Base-by-base conservation (phyloP, 2,888 invertebrate genomes). In the Aplocera efformata region DNA sequence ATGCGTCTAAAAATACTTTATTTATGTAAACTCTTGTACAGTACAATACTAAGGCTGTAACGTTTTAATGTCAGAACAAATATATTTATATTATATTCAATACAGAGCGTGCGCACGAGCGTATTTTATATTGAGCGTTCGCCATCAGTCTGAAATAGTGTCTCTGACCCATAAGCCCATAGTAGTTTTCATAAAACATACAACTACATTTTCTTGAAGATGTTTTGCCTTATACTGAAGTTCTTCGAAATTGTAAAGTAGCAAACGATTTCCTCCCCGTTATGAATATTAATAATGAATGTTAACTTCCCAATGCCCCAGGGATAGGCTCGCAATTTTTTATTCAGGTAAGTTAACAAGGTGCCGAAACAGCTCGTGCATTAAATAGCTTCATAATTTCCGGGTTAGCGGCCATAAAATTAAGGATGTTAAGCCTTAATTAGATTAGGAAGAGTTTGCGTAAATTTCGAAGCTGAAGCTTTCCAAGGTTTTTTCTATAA, bases 271-370 rank as follows among this genome's bases (percentile, higher is more conserved):
- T 41, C 30, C 30, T 28, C 38, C 20, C 30, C 37, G 43, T 50
- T 45, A 50, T 54, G 43, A 54, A 52, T 52, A 54, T 54, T 54
- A 44, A 54, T 52, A 48, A 43, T 33, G 30, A 33, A 30, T 28
- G 47, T 48, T 54, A 46, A 48, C 45, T 44, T 30, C 10, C 10
- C 44, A 36, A 34, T 42, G 42, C 45, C 29, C 11, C 26, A 26
- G 30, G 31, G 48, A 46, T 42, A 34, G 41, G 37, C 32, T 39
- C 46, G 48, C 43, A 45, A 46, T 50, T 55, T 50, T 50, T 48
- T 52, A 54, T 54, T 54, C 43, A 46, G 39, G 37, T 25, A 22
- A 35, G 36, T 37, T 44, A 47, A 47, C 49, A 34, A 26, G 31
- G 31, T 37, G 30, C 30, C 13, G 42, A 32, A 49, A 50, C 40